Conservation (phyloP, 2,113 vertebrate genomes). For the Erpornis zantholeuca region DNA sequence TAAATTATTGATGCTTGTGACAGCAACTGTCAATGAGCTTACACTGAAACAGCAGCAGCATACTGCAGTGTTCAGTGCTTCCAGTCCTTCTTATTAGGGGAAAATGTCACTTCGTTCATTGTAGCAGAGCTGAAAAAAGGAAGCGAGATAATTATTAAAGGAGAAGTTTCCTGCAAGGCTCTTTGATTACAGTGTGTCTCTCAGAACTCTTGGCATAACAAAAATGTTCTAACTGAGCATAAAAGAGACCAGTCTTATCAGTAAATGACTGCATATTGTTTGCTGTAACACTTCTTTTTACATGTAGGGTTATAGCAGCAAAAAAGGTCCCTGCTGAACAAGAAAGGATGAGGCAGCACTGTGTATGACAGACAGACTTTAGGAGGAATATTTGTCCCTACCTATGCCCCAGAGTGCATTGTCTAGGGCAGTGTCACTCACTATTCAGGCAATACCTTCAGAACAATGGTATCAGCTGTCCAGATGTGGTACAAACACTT, state of each 20-base stretch:
- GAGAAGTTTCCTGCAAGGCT: not conserved
- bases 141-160: not conserved
- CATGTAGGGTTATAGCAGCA: not conserved
- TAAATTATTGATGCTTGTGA: slow-evolving; percentile 63
- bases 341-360: not conserved
- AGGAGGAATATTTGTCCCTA: not conserved
- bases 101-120: not conserved
- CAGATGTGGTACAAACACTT: not conserved
- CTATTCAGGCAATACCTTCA: not conserved
- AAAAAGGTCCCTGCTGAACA: not conserved
- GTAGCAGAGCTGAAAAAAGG: not conserved
- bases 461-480: not conserved
- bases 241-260: not conserved
- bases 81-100: not conserved
- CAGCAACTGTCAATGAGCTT: slow-evolving; percentile 24
- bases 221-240: not conserved
- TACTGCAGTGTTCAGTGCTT: not conserved
- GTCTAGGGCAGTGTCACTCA: not conserved
- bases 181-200: not conserved
- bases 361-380: not conserved
- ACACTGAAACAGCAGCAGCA: not conserved
- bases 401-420: not conserved
- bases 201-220: not conserved
- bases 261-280: not conserved
- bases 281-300: not conserved